These are phyloP conservation scores for Misgurnus mizolepis DNA, from an alignment of 2,113 vertebrate species.

Conservation along the genomic window DNA sequence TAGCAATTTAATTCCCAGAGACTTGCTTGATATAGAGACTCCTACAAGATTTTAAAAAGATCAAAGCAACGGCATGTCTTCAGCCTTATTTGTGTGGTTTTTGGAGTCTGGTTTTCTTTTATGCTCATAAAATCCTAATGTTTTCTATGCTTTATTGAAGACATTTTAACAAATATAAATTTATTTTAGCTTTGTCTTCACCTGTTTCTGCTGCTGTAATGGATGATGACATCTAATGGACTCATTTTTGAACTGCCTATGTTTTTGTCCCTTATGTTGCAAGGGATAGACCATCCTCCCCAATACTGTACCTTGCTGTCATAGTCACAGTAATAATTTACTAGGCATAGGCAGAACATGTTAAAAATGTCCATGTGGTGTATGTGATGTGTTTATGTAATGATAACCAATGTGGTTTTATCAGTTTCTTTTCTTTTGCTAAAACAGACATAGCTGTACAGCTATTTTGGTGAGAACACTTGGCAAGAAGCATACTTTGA, in stretches of 20 bases:
- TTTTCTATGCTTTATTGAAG: no score
- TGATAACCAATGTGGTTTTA: background rate
- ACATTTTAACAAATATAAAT: background rate
- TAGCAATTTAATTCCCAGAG: background rate
- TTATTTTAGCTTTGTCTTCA: background rate
- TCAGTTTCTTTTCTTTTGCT: background rate
- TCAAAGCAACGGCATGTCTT: background rate
- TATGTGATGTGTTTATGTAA: no score
- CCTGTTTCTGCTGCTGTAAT: background rate
- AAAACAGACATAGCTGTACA: background rate
- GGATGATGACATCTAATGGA: background rate
- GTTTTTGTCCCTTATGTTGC: constrained; percentile 13
- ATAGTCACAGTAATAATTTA: constrained; percentile 4
- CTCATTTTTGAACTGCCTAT: background rate
- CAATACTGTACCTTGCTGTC: background rate
- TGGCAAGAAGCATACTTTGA: background rate
- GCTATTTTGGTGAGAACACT: no score
- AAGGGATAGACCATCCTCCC: constrained; percentile 1
- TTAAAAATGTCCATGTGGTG: no score
- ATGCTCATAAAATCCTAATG: background rate
- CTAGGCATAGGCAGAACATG: background rate
- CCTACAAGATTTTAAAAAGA: no score
- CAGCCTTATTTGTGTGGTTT: background rate
- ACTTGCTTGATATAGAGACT: background rate
- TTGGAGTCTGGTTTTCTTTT: background rate